Percentiles rank a stretch among this genome's conserved stretches.
Conservation (phyloP, 2,888 invertebrate species). For the Lithosia quadra region DNA sequence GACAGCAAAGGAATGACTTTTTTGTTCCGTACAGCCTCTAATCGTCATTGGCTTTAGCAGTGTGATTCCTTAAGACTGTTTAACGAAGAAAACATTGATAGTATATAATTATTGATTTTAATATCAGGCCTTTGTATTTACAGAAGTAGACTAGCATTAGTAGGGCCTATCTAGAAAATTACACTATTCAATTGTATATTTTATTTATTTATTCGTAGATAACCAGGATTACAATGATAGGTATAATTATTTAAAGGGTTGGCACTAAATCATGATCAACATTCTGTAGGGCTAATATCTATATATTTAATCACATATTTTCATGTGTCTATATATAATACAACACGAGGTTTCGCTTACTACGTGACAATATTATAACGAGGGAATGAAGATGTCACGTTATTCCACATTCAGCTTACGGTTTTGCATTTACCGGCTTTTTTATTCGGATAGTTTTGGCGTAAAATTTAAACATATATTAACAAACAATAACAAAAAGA, state of each 20-base stretch:
- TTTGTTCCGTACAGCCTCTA: neutral
- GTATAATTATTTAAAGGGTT: conserved; percentile 62
- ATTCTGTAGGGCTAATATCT: conserved; percentile 60
- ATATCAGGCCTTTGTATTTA: conserved; percentile 27
- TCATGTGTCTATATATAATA: conserved; percentile 50
- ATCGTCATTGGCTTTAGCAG: neutral
- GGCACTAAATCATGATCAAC: conserved; percentile 76
- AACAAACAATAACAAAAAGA: too few relatives aligned
- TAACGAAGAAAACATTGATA: neutral
- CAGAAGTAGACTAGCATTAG: conserved; percentile 39
- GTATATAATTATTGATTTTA: neutral
- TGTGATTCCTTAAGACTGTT: neutral
- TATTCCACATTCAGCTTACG: neutral
- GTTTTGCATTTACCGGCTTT: too few relatives aligned
- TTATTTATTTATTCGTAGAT: neutral
- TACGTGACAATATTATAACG: neutral
- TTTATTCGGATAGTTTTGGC: too few relatives aligned
- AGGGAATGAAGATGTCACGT: neutral
- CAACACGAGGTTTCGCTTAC: conserved; percentile 36
- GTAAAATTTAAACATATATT: too few relatives aligned
- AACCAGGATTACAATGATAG: conserved; percentile 32
- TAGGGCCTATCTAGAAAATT: conserved; percentile 35
- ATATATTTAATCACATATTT: conserved; percentile 65
- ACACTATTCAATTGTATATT: conserved; percentile 10
- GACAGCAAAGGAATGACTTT: neutral